Conservation (phyloP, 2,113 vertebrate genomes). For the Empidonax traillii region DNA sequence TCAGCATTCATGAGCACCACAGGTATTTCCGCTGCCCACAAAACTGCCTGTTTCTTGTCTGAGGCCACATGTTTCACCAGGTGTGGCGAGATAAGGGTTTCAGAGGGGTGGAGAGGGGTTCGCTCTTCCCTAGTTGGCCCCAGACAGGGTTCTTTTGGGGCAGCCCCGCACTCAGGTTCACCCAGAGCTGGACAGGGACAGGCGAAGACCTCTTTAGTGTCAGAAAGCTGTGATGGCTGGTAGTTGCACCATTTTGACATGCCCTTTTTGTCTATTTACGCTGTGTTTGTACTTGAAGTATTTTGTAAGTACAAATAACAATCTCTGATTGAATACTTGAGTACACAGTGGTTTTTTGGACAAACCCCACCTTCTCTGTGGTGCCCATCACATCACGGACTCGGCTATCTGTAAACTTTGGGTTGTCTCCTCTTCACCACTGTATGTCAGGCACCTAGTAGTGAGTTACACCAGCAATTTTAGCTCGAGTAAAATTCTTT, state of each 20-base stretch:
- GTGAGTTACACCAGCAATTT: background rate
- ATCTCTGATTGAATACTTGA: background rate
- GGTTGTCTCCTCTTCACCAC: background rate
- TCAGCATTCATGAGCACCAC: background rate
- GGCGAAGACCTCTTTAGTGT: background rate
- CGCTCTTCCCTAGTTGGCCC: accelerated
- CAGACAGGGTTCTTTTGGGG: background rate
- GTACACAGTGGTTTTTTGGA: background rate
- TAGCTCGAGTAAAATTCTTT: background rate
- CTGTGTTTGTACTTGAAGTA: background rate
- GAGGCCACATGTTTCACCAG: background rate
- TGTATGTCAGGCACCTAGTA: background rate
- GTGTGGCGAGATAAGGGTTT: background rate
- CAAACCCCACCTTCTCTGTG: background rate
- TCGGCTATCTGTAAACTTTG: background rate
- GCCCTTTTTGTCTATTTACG: background rate
- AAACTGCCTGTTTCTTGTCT: background rate
- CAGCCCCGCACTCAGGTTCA: background rate
- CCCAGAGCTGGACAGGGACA: background rate
- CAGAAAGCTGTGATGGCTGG: background rate
- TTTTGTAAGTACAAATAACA: background rate
- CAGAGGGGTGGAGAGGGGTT: background rate
- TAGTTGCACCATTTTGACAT: background rate
- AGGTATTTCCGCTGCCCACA: background rate
- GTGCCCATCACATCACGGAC: accelerated